Base-by-base conservation (phyloP, 2,888 invertebrate genomes). In the Leptura quadrifasciata region DNA sequence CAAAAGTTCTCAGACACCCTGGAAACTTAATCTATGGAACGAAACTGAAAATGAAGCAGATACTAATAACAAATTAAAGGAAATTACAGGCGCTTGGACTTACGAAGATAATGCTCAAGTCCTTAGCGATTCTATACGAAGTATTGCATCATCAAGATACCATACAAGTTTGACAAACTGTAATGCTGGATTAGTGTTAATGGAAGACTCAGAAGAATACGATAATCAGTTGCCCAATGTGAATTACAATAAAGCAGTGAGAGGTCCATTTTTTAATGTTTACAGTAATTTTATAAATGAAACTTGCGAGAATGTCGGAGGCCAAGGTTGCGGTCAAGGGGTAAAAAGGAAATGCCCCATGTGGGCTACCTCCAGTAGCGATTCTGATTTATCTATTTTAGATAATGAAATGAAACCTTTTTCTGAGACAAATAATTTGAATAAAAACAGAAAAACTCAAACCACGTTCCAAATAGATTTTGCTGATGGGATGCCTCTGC, bases 161-260 rank as follows among this genome's bases (percentile, higher is more conserved):
- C 21, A 52, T 17, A 6, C 21, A 31, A 35, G 12, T 10, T 17
- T 35, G 12, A 61, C 31, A 5, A 18, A 63, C n/a, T 24, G 27
- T 20, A 20, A 39, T 0, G 21, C 47, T 31, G 20, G 52, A 1
- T 31, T 63, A 18, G 57, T 61, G 4, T 52, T 73, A 1, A 72
- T 76, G 15, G 73, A 75, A 6, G 75, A 74, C 21, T 79, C 79
- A 3, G 75, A 79, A n/a, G 72, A 75, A 63, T 79, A 72, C 58
- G 76, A 76, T 24, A 75, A 67, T 27, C 76, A 76, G 17, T 73
- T 76, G 54, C 79, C 79, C 1, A 68, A 61, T 24, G 57, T 75
- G 3, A 70, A 72, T 15, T 73, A 75, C 31, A 75, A 58, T 47
- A 75, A 60, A 54, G 68, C 64, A 0, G 58, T 71, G 52, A 71